Percentiles rank a stretch among this genome's conserved stretches.
Conservation (phyloP, 1,140 invertebrate species). For the Chrysopa pallens region DNA sequence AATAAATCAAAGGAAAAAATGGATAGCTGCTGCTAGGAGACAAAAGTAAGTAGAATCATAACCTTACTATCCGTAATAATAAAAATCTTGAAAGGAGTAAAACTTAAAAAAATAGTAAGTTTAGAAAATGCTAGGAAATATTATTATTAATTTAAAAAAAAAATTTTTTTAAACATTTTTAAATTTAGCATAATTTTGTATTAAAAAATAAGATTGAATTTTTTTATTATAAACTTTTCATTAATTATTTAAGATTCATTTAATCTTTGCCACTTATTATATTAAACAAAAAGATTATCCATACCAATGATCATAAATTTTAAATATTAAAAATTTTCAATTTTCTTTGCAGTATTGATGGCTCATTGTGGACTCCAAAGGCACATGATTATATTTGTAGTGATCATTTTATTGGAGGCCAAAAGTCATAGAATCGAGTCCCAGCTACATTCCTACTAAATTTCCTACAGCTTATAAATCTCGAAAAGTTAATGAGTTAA, state of each 20-base stretch:
- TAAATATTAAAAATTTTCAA: not conserved
- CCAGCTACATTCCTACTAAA: constrained; percentile 8
- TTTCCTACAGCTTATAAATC: constrained; percentile 8
- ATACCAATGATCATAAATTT: not conserved
- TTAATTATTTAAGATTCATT: too few relatives aligned
- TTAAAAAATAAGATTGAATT: too few relatives aligned
- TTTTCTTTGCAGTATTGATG: constrained; percentile 8
- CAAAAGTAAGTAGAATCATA: constrained; percentile 6
- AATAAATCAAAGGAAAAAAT: constrained; percentile 5
- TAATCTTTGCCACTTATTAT: too few relatives aligned
- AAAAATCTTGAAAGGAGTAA: too few relatives aligned
- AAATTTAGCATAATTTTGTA: too few relatives aligned
- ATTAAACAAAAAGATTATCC: not conserved
- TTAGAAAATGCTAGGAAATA: too few relatives aligned
- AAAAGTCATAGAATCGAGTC: constrained; percentile 7
- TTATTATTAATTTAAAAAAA: too few relatives aligned
- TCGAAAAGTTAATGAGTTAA: not conserved
- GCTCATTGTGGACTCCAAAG: constrained; percentile 8
- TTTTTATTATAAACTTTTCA: too few relatives aligned
- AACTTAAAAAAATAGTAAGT: too few relatives aligned
- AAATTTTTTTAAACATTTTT: too few relatives aligned
- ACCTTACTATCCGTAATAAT: constrained; percentile 2
- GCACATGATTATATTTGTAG: constrained; percentile 6
- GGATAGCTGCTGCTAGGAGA: constrained; percentile 8
- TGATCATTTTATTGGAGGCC: constrained; percentile 9